A percentile compares a stretch with the other conserved stretches of the same genome.
phyloP scores from a whole-genome alignment of 2,797 vertebrate genomes.

The Micrastur ruficollis region DNA sequence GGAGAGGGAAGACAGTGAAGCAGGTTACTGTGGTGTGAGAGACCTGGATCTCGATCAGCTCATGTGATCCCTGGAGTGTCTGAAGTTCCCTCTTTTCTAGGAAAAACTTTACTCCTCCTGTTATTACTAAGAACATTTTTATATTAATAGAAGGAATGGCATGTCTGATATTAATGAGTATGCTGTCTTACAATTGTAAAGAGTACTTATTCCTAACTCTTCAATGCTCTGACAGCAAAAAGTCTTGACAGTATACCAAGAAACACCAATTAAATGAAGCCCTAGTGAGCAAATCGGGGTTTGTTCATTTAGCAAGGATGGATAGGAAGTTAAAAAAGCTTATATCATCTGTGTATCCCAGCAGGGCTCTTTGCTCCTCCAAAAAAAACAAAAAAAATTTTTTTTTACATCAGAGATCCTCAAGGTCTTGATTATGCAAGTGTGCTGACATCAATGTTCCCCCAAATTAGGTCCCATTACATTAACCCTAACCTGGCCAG shows the following conservation, averaged over 20 bases:
- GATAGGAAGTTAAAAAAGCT: neutral
- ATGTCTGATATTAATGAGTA: neutral
- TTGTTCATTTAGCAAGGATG: neutral
- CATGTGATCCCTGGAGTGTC: neutral
- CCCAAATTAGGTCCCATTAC: neutral
- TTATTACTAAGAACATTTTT: neutral
- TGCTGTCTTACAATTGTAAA: neutral
- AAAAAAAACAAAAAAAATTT: neutral
- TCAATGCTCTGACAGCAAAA: neutral
- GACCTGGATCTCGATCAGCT: neutral
- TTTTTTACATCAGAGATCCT: neutral
- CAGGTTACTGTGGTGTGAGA: accelerated
- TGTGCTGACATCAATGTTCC: neutral
- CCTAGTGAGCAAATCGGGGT: neutral
- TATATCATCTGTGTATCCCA: neutral
- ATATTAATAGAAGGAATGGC: neutral
- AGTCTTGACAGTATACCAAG: neutral
- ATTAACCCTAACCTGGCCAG: neutral
- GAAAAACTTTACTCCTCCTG: neutral
- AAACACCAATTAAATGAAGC: neutral
- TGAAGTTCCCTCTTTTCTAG: neutral
- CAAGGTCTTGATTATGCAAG: neutral
- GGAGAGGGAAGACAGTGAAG: neutral
- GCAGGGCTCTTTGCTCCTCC: neutral
- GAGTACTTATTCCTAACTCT: neutral